Percentiles rank a stretch among this genome's conserved stretches.
phyloP scores from a whole-genome alignment of 2,888 invertebrate genomes.

The Cancer borealis region DNA sequence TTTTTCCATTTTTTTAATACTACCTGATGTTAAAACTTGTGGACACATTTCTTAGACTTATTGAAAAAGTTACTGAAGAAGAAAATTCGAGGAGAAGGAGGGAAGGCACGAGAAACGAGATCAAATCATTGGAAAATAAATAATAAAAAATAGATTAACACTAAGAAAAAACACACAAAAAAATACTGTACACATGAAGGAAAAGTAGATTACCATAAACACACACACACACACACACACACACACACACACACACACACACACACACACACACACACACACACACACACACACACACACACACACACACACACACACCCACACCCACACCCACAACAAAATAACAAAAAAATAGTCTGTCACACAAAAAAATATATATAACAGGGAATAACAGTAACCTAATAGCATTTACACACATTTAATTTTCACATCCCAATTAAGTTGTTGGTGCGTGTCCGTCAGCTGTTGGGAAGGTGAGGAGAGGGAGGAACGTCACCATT shows the following conservation, averaged over 20 bases:
- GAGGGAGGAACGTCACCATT: background rate
- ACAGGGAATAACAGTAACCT: background rate
- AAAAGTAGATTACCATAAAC: background rate
- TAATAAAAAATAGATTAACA: background rate
- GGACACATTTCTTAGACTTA: background rate
- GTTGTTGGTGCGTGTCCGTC: background rate
- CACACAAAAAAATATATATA: no score
- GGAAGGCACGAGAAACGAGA: background rate
- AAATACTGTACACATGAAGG: background rate
- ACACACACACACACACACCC: background rate
- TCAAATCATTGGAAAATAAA: background rate
- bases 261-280: conserved; percentile 52
- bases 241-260: conserved; percentile 48
- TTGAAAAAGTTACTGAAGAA: conserved; percentile 1
- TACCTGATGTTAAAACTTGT: background rate
- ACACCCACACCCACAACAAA: background rate
- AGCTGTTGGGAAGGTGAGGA: background rate
- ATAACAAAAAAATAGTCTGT: background rate
- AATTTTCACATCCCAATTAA: background rate
- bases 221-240: background rate
- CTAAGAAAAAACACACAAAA: background rate
- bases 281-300: conserved; percentile 49
- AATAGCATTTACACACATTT: background rate
- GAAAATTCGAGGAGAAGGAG: no score
- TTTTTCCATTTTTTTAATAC: background rate